Evolutionary conservation across 2,113 vertebrate genomes (phyloP).

Genomic region (Amblyornis subalaris): DNA sequence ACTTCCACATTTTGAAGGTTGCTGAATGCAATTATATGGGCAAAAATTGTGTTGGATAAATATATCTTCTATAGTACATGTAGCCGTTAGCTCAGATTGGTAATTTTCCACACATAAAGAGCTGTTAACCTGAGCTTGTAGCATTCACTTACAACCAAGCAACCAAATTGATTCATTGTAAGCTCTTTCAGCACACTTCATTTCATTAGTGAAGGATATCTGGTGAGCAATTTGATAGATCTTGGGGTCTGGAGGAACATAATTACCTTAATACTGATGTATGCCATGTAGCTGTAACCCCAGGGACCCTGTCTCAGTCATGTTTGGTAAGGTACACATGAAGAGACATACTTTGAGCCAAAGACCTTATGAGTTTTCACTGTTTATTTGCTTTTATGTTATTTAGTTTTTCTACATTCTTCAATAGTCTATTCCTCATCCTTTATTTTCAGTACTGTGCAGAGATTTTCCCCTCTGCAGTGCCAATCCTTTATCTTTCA

Average conservation of each 20-base stretch:
- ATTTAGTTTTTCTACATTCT: background rate
- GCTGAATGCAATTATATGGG: background rate
- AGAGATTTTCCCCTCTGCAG: background rate
- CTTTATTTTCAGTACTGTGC: background rate
- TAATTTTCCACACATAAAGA: background rate
- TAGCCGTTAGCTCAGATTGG: background rate
- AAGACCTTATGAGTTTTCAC: background rate
- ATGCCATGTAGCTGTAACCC: background rate
- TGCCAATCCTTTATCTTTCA: background rate
- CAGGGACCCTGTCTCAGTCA: accelerated
- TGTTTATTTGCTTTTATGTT: background rate
- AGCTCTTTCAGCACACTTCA: background rate
- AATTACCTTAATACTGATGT: background rate
- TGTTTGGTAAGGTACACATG: background rate
- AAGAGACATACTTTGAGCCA: background rate
- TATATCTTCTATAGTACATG: background rate
- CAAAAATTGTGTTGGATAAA: background rate
- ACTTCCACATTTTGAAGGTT: background rate
- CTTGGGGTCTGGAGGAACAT: background rate
- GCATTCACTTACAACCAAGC: background rate
- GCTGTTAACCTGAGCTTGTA: background rate
- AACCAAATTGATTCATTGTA: background rate
- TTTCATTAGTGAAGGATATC: background rate
- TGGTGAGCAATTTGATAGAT: background rate
- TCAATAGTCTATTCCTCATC: background rate